Evolutionary conservation across 2,797 vertebrate genomes (phyloP), one percentile per base, ranked within the genome.

Genomic region (Cirrhinus mrigala): DNA sequence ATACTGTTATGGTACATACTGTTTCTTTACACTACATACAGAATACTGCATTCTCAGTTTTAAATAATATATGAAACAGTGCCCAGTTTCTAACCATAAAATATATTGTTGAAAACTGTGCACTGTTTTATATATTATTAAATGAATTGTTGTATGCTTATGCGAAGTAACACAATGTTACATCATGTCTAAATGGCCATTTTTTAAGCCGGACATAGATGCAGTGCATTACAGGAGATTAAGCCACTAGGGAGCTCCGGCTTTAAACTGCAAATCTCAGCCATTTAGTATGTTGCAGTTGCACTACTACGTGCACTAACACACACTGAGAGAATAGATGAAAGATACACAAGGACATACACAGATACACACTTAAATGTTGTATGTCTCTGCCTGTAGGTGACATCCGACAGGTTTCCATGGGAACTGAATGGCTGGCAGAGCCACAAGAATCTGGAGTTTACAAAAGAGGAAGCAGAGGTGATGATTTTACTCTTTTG

Each of bases 321-420:
- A 83, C 87, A 84, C 71, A 9, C 69, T 1, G 7, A 71, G n/a
- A 46, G 37, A 60, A 12, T 6, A 60, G 37, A 56, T 70, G 22
- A 70, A 18, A 56, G 33, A 48, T 27, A 1, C 24, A 62, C 20
- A 24, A 52, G 78, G 85, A 85, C 91, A 90, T 89, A 88, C 90
- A 92, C 86, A 81, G 81, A 88, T 71, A 92, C 91, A 60, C 75
- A 80, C 77, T 91, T 85, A 88, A 92, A 87, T 82, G 90, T 93
- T 94, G 91, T 92, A 92, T 80, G 86, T 44, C 68, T 84, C 60
- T 77, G 22, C 44, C 95, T 95, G 87, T 94, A 99, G 97, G 96
- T 94, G 97, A 98, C 92, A 93, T 96, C 93, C 96, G 97, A 91
- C 97, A 97, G 18, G 93, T 99, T 91, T 96, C 95, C 68, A 96